phyloP scores from a whole-genome alignment of 30 jellyfish, hydroid and myxozoan genomes.

The Nemopilema nomurai region DNA sequence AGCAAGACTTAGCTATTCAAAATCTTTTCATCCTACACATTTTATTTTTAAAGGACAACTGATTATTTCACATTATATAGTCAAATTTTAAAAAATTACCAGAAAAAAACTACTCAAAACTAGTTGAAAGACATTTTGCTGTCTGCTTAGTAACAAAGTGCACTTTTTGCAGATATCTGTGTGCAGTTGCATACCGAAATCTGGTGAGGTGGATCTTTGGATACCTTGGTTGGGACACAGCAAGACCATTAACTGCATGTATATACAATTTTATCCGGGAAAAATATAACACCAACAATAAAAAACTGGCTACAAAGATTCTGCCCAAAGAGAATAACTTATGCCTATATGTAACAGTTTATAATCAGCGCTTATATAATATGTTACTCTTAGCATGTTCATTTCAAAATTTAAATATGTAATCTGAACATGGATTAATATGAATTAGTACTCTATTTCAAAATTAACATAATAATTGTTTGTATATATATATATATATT shows the following conservation, averaged over 20 bases:
- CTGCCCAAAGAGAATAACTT: not conserved
- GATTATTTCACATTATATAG: not conserved
- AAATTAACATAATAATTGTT: not conserved
- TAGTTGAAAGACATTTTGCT: not conserved
- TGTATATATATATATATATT: not conserved
- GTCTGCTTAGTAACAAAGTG: not conserved
- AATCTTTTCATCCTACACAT: not conserved
- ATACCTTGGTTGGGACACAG: conserved; percentile 4
- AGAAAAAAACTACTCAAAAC: not conserved
- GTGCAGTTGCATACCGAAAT: conserved; percentile 2
- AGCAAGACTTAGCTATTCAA: not conserved
- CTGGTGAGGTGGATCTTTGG: not conserved
- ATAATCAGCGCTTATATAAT: not conserved
- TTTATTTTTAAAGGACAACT: not conserved
- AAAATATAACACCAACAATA: not conserved
- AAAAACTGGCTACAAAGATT: not conserved
- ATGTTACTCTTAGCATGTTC: not conserved
- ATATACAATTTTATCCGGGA: not conserved
- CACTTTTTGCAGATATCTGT: not conserved
- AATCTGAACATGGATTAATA: not conserved
- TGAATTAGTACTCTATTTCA: not conserved
- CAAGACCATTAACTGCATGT: conserved; percentile 2
- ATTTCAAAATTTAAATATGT: not conserved
- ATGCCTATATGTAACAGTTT: not conserved
- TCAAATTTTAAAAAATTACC: not conserved